A percentile compares a stretch with the other conserved stretches of the same genome.
phyloP scores from a whole-genome alignment of 2,797 vertebrate species.

The Mormyrus proboscirostris region DNA sequence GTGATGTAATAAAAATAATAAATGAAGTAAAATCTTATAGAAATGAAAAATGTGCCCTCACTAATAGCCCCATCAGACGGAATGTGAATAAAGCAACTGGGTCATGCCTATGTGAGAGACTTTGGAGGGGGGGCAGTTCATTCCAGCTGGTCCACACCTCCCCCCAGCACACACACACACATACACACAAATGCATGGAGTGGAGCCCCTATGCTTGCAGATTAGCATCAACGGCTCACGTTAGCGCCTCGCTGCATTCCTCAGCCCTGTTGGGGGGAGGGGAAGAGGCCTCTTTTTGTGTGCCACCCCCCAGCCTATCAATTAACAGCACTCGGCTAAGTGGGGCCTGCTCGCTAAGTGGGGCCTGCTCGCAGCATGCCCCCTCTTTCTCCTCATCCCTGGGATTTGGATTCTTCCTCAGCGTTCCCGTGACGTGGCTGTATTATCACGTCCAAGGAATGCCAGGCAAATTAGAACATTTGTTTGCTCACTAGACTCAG shows the following conservation, averaged over 20 bases:
- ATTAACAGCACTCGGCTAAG: constrained; percentile 28
- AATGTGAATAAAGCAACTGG: neutral
- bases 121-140: neutral
- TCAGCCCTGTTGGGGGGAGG: constrained; percentile 27
- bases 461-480: neutral
- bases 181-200: neutral
- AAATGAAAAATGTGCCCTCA: neutral
- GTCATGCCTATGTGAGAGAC: neutral
- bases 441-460: neutral
- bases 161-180: neutral
- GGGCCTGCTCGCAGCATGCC: constrained; percentile 26
- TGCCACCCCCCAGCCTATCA: neutral
- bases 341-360: constrained; percentile 46
- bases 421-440: neutral
- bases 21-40: neutral
- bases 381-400: neutral
- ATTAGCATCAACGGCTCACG: constrained; percentile 29
- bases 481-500: neutral
- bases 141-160: neutral
- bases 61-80: neutral
- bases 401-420: neutral
- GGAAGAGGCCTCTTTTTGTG: constrained; percentile 30
- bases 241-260: constrained; percentile 55
- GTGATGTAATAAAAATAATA: neutral
- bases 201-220: neutral